Evolutionary conservation across 2,113 vertebrate genomes (phyloP).

Genomic region (Eubucco bourcierii): DNA sequence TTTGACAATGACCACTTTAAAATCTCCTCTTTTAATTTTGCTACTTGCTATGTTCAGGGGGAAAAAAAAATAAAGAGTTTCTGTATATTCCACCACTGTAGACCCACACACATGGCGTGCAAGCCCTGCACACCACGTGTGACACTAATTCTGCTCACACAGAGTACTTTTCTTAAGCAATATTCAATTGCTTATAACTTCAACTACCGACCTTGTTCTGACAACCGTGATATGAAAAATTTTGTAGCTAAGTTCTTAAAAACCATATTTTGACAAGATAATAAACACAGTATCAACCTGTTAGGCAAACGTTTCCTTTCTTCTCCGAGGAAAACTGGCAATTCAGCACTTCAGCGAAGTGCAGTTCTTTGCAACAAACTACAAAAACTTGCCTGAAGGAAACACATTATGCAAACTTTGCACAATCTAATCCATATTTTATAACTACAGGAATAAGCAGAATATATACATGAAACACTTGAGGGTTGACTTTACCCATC

Average conservation of each 20-base stretch:
- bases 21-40: neutral
- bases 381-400: neutral
- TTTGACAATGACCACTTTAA: neutral
- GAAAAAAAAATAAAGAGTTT: neutral
- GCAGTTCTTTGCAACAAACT: neutral
- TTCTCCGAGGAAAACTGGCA: neutral
- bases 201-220: neutral
- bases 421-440: slow-evolving; percentile 7
- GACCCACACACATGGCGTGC: no score
- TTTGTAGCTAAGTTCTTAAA: neutral
- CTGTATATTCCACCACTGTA: neutral
- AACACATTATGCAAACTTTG: neutral
- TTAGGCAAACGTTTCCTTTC: neutral
- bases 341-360: slow-evolving; percentile 7
- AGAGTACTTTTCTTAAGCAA: neutral
- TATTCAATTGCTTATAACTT: neutral
- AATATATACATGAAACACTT: neutral
- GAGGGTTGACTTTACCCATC: neutral
- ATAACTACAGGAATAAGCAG: neutral
- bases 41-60: no score
- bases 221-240: neutral
- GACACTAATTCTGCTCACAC: neutral
- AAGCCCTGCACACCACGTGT: neutral
- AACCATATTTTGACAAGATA: neutral
- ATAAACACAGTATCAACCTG: neutral